Evolutionary conservation across 1,140 invertebrate species (phyloP).

Genomic region (Trypoxylus dichotomus): DNA sequence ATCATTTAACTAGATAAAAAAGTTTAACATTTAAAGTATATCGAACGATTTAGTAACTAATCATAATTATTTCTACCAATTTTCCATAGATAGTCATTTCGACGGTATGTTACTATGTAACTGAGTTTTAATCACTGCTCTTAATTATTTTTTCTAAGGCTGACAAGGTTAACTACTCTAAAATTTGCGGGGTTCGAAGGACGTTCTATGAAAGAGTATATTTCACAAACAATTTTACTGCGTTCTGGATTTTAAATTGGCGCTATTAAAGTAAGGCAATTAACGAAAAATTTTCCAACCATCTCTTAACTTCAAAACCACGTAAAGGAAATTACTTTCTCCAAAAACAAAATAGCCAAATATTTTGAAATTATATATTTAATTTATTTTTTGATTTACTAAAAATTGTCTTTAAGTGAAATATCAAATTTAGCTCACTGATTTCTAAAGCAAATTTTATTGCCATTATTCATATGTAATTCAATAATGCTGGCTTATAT

Average conservation of each 20-base stretch:
- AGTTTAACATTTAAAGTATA: neutral
- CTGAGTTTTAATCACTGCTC: neutral
- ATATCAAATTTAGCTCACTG: no score
- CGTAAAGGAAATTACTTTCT: no score
- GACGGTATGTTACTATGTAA: neutral
- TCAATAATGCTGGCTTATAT: no score
- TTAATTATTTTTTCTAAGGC: neutral
- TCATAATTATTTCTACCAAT: neutral
- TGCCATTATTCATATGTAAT: no score
- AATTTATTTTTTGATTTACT: no score
- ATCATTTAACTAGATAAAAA: neutral
- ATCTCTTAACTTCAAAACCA: no score
- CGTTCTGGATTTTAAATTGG: neutral
- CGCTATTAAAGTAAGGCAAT: neutral
- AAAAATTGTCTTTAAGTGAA: no score
- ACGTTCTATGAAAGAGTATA: neutral
- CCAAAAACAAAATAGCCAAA: no score
- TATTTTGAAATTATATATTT: no score
- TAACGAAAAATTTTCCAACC: neutral
- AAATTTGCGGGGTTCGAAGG: neutral
- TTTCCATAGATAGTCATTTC: slow-evolving; percentile 3
- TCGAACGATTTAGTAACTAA: neutral
- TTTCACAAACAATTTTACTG: neutral
- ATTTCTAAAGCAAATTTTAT: no score
- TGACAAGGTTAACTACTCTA: neutral